These are phyloP conservation scores for Drosophila suboccidentalis DNA, from an alignment of 2,888 invertebrate genomes.

Conservation along the genomic window DNA sequence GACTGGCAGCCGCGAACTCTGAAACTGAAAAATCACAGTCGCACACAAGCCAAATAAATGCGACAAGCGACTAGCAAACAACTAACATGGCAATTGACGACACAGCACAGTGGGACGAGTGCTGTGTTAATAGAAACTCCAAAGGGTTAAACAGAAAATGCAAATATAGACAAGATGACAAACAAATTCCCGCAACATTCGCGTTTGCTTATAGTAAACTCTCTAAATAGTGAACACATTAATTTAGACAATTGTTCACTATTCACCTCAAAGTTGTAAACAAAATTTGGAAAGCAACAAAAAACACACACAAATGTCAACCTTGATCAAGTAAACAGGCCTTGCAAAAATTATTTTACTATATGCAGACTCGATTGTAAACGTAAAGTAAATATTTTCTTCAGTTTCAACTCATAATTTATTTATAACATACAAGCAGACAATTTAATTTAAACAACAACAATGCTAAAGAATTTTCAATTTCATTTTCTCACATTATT, in stretches of 20 bases:
- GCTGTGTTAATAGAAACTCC: not conserved
- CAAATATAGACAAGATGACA: not conserved
- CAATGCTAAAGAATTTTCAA: not conserved
- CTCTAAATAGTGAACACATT: not conserved
- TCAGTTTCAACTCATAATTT: not conserved
- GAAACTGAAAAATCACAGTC: conserved; percentile 46
- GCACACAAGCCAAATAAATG: conserved; percentile 31
- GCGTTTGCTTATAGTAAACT: not conserved
- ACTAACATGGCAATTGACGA: conserved; percentile 56
- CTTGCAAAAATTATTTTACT: not conserved
- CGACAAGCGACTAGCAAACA: conserved; percentile 46
- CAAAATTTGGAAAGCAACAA: not conserved
- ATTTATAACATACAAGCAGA: not conserved
- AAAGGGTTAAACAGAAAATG: not conserved
- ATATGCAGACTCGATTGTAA: not conserved
- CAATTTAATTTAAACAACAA: not conserved
- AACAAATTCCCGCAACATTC: not conserved
- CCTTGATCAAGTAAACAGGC: not conserved
- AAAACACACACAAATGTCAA: not conserved
- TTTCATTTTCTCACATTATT: not conserved
- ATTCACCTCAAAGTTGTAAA: not conserved
- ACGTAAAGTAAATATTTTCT: not conserved
- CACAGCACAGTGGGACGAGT: conserved; percentile 40
- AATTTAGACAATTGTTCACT: not conserved
- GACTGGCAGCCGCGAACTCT: conserved; percentile 57